Percentiles rank a stretch among this genome's conserved stretches.
Evolutionary conservation across 2,888 invertebrate genomes (phyloP).

Genomic region (Limenitis arthemis): DNA sequence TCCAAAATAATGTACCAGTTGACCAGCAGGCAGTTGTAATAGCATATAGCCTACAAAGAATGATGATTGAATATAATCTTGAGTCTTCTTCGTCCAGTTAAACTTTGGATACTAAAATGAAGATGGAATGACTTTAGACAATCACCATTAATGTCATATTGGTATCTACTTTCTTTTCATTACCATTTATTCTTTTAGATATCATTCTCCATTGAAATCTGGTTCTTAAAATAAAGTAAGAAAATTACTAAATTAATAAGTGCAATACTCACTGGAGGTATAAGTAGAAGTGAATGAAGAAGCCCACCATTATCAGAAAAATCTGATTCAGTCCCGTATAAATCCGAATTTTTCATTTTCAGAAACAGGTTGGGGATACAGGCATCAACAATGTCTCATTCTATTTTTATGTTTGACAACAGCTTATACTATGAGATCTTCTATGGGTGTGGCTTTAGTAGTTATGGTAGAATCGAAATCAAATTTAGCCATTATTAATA

Average conservation of each 20-base stretch:
- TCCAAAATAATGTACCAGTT: slow-evolving; percentile 79
- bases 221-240: no score
- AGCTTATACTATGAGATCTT: slow-evolving; percentile 75
- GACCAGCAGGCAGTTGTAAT: slow-evolving; percentile 80
- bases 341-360: not conserved
- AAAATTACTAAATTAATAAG: no score
- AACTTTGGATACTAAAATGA: slow-evolving; percentile 51
- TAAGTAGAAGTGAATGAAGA: slow-evolving; percentile 35
- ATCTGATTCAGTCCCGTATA: not conserved
- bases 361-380: slow-evolving; percentile 47
- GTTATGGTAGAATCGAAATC: slow-evolving; percentile 63
- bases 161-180: no score
- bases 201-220: no score
- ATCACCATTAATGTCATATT: no score
- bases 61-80: slow-evolving; percentile 64
- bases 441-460: slow-evolving; percentile 76
- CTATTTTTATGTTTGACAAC: slow-evolving; percentile 57
- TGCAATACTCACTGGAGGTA: slow-evolving; percentile 40
- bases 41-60: slow-evolving; percentile 78
- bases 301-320: slow-evolving; percentile 24
- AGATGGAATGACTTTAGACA: no score
- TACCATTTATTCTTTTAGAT: no score
- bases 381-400: slow-evolving; percentile 65
- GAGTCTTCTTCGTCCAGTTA: slow-evolving; percentile 69
- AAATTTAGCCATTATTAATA: not conserved